phyloP scores from a whole-genome alignment of 2,888 invertebrate genomes.

The Cancer borealis region DNA sequence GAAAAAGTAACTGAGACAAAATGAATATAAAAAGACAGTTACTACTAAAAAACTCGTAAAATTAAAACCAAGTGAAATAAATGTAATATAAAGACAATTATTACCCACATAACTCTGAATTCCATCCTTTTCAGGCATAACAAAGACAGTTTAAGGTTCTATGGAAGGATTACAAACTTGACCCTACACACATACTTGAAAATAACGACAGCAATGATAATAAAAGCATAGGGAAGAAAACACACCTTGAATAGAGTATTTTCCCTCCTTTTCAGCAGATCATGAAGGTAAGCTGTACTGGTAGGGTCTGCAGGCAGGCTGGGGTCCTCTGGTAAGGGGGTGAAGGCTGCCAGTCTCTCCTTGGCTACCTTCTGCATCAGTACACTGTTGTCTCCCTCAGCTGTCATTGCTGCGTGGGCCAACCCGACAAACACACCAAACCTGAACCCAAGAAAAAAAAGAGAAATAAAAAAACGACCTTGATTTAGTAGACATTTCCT shows the following conservation, averaged over 20 bases:
- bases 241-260: conserved; percentile 73
- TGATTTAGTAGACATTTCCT: not conserved
- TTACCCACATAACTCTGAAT: no score
- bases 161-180: no score
- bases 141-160: no score
- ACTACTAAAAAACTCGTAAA: no score
- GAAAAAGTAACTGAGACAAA: no score
- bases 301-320: conserved; percentile 58
- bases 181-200: no score
- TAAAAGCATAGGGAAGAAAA: not conserved
- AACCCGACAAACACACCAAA: conserved; percentile 78
- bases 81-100: no score
- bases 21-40: no score
- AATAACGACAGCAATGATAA: not conserved
- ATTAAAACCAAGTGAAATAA: no score
- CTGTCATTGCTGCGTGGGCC: conserved; percentile 78
- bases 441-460: conserved; percentile 45
- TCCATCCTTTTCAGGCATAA: no score
- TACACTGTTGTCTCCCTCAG: conserved; percentile 78
- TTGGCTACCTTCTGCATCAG: conserved; percentile 78
- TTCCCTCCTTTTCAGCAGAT: conserved; percentile 76
- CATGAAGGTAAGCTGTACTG: conserved; percentile 68
- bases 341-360: conserved; percentile 77
- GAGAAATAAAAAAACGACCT: not conserved
- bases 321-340: conserved; percentile 58